Conservation (phyloP, 2,888 invertebrate species). For the Mermis nigrescens region DNA sequence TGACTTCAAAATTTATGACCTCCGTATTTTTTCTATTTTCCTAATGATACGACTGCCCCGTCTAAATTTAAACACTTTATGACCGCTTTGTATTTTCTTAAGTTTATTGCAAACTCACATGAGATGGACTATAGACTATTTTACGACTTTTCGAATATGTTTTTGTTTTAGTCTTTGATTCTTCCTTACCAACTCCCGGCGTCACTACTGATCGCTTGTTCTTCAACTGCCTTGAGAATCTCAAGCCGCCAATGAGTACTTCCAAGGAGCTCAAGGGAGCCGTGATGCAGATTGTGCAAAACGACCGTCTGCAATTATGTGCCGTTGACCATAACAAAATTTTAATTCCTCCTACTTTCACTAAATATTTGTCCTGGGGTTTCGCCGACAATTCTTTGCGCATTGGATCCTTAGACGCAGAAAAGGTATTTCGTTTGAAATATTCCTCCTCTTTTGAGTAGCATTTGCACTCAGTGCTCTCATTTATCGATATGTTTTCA, state of each 20-base stretch:
- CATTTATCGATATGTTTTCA: too few species aligned
- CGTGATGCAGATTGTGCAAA: conserved; percentile 78
- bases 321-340: conserved; percentile 83
- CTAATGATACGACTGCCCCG: too few species aligned
- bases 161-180: conserved; percentile 1
- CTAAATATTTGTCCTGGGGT: conserved; percentile 90
- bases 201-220: conserved; percentile 53
- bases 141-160: too few species aligned
- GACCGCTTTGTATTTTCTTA: too few species aligned
- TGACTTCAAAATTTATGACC: too few species aligned
- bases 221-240: conserved; percentile 86
- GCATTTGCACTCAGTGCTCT: too few species aligned
- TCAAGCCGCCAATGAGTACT: conserved; percentile 81
- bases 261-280: conserved; percentile 88
- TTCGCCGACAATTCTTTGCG: conserved; percentile 85
- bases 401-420: conserved; percentile 54
- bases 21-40: too few species aligned
- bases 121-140: too few species aligned
- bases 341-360: conserved; percentile 58
- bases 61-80: too few species aligned
- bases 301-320: conserved; percentile 33
- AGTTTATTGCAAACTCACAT: too few species aligned
- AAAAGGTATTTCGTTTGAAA: too few species aligned
- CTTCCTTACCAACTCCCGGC: conserved; percentile 21
- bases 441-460: too few species aligned